These are phyloP conservation scores for Chaenogobius annularis DNA, from an alignment of 2,113 vertebrate species.

Conservation along the genomic window DNA sequence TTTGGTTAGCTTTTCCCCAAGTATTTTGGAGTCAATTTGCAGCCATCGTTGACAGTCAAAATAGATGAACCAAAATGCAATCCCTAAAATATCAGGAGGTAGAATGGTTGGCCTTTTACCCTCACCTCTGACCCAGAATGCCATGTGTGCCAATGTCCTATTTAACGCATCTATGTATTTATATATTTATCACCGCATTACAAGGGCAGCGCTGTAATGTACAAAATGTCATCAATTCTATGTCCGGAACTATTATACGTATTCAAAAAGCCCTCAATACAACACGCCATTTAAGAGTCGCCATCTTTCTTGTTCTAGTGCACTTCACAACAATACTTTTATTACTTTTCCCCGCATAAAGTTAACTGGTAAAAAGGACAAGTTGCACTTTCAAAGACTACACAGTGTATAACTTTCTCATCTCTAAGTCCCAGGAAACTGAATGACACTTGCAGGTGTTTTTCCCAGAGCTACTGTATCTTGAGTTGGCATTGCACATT, in stretches of 20 bases:
- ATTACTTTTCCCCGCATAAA: neutral
- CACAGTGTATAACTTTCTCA: neutral
- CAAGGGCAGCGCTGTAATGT: too few species aligned
- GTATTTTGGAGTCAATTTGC: neutral
- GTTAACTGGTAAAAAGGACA: constrained; percentile 10
- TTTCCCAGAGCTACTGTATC: constrained; percentile 11
- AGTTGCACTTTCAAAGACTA: neutral
- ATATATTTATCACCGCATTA: too few species aligned
- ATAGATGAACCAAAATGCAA: neutral
- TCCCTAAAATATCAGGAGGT: neutral
- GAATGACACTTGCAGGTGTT: constrained; percentile 13
- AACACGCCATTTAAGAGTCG: neutral
- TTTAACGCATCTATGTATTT: neutral
- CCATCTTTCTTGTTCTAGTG: neutral
- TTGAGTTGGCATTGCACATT: constrained; percentile 11
- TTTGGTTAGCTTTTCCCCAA: neutral
- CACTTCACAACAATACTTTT: neutral
- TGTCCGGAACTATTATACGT: too few species aligned
- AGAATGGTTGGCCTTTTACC: neutral
- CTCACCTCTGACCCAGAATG: neutral
- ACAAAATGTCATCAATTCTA: too few species aligned
- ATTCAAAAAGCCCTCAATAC: too few species aligned
- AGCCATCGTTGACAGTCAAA: neutral
- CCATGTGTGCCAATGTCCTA: neutral
- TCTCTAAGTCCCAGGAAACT: neutral